Percentiles rank a stretch among this genome's conserved stretches.
Evolutionary conservation across 2,797 vertebrate species (phyloP).

Genomic region (Ptychadena robeensis): DNA sequence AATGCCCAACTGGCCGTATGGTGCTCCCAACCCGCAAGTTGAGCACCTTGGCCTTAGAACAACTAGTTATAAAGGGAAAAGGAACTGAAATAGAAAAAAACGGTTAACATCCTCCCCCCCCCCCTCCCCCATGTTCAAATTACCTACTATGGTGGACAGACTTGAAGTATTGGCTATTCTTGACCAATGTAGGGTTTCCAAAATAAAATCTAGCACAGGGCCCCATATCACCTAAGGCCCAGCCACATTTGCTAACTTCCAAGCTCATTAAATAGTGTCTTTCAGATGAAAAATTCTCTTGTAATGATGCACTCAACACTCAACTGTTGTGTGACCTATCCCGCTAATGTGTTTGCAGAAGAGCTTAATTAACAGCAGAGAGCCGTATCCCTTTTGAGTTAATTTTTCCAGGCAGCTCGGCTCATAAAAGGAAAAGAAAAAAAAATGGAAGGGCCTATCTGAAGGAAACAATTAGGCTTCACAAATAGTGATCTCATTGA

Average conservation of each 20-base stretch:
- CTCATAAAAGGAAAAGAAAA: constrained; percentile 86
- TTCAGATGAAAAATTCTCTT: constrained; percentile 70
- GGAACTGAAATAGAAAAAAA: no score
- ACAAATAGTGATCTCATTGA: constrained; percentile 81
- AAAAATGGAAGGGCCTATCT: constrained; percentile 73
- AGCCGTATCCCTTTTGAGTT: constrained; percentile 76
- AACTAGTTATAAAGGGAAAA: no score
- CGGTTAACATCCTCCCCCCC: no score
- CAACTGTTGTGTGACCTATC: constrained; percentile 76
- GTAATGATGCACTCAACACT: constrained; percentile 76
- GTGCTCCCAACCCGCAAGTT: no score
- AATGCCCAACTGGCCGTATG: no score
- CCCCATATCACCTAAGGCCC: no score
- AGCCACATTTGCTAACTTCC: not conserved
- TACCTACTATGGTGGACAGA: no score
- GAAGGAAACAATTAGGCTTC: constrained; percentile 91
- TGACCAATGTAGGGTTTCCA: no score
- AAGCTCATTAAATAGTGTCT: constrained; percentile 56
- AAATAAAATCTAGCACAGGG: no score
- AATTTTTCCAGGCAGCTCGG: constrained; percentile 79
- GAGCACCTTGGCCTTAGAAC: no score
- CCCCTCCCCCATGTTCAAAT: no score
- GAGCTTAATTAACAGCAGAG: constrained; percentile 82
- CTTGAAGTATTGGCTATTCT: no score
- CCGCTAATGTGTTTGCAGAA: constrained; percentile 81